Percentiles rank a stretch among this genome's conserved stretches.
Evolutionary conservation across 2,797 vertebrate species (phyloP).

Genomic region (Lithobates pipiens): DNA sequence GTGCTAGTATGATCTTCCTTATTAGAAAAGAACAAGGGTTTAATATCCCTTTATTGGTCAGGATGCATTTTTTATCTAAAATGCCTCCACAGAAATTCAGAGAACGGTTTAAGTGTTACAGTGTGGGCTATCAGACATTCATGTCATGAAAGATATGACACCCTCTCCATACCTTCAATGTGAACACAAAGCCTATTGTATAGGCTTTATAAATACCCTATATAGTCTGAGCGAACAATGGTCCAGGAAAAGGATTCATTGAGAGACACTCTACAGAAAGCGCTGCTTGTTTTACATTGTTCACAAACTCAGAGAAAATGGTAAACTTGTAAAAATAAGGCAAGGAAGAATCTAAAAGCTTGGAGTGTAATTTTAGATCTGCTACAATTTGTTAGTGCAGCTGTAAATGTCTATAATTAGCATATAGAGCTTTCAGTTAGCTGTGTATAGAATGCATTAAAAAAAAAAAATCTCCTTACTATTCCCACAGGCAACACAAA

Average conservation of each 20-base stretch:
- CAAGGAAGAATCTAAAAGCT: constrained; percentile 4
- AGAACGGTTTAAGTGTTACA: too few species aligned
- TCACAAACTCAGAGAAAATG: constrained; percentile 9
- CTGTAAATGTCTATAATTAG: constrained; percentile 50
- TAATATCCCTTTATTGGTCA: too few species aligned
- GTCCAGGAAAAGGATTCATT: not conserved
- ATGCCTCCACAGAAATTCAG: too few species aligned
- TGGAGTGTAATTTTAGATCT: constrained; percentile 25
- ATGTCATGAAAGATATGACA: too few species aligned
- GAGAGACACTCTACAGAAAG: not conserved
- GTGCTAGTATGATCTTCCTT: too few species aligned
- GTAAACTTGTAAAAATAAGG: constrained; percentile 21
- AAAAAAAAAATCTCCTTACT: not conserved
- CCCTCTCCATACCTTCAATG: too few species aligned
- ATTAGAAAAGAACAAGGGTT: too few species aligned
- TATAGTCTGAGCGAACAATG: too few species aligned
- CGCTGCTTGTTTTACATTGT: not conserved
- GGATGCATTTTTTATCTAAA: too few species aligned
- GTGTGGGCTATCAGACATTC: too few species aligned
- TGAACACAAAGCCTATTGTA: too few species aligned
- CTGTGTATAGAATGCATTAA: constrained; percentile 4
- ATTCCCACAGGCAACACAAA: constrained; percentile 23
- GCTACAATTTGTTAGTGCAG: constrained; percentile 35
- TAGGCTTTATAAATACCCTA: too few species aligned
- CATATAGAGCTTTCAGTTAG: constrained; percentile 25